Percentiles rank a stretch among this genome's conserved stretches.
These are phyloP conservation scores for Lucinisca nassula DNA, from an alignment of 2,888 invertebrate genomes.

Conservation along the genomic window DNA sequence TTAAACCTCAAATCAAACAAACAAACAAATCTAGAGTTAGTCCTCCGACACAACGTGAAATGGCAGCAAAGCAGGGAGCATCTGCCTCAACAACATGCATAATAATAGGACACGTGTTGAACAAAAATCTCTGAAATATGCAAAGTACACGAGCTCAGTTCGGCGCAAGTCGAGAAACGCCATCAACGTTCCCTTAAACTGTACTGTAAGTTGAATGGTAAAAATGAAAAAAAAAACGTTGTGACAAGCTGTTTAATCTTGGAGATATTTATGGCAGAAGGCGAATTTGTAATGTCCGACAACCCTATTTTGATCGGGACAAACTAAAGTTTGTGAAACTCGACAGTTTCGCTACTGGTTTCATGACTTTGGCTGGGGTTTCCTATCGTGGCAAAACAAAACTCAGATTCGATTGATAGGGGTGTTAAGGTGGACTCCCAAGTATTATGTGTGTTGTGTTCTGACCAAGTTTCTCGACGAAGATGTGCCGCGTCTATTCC, in stretches of 20 bases:
- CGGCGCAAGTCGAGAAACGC: not conserved
- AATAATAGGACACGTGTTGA: not conserved
- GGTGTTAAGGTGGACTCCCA: not conserved
- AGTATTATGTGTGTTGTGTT: not conserved
- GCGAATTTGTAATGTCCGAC: not conserved
- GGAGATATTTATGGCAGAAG: not conserved
- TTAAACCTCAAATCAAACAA: too few species aligned
- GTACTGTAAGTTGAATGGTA: not conserved
- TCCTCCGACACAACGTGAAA: not conserved
- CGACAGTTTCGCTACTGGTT: too few species aligned
- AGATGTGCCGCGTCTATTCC: not conserved
- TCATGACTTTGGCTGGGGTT: not conserved
- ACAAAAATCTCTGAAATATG: not conserved
- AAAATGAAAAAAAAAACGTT: too few species aligned
- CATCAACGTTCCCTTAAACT: not conserved
- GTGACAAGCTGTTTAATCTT: not conserved
- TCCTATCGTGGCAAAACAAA: not conserved
- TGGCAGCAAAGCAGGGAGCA: not conserved
- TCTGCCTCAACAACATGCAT: not conserved
- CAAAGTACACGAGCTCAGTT: not conserved
- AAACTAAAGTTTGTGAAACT: not conserved
- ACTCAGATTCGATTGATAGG: not conserved
- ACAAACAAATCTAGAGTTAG: not conserved
- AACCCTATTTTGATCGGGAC: not conserved
- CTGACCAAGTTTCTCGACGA: not conserved